These are phyloP conservation scores for Turritopsis dohrnii DNA, from an alignment of 30 jellyfish, hydroid and myxozoan species.

Conservation along the genomic window DNA sequence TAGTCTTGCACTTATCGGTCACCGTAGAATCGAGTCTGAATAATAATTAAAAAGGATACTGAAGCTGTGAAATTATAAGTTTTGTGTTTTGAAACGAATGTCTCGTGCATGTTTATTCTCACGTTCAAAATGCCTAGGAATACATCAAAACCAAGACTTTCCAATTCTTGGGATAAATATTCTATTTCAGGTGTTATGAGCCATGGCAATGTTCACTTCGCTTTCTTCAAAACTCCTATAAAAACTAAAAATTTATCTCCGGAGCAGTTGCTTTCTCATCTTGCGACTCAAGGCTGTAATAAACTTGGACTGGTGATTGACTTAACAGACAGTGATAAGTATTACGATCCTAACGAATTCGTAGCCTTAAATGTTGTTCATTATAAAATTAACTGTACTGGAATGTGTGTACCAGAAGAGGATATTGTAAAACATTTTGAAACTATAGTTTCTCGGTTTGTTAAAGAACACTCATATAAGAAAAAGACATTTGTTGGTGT, in stretches of 20 bases:
- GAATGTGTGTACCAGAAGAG: slow-evolving; percentile 8
- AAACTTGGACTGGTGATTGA: slow-evolving; percentile 20
- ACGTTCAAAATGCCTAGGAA: neutral
- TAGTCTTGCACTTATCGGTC: too few relatives aligned
- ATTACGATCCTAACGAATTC: slow-evolving; percentile 15
- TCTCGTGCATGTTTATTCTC: neutral
- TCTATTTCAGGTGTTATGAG: slow-evolving; percentile 2
- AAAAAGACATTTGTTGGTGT: slow-evolving; percentile 36
- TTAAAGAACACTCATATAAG: slow-evolving; percentile 11
- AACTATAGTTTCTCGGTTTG: slow-evolving; percentile 9
- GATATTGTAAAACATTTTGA: slow-evolving; percentile 2
- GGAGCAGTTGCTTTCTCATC: neutral
- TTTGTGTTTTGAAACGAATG: neutral
- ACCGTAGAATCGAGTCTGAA: too few relatives aligned
- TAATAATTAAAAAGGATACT: neutral
- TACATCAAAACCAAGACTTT: neutral
- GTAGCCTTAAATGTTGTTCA: slow-evolving; percentile 2
- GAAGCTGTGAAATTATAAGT: neutral
- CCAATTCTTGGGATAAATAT: slow-evolving; percentile 3
- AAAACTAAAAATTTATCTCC: neutral
- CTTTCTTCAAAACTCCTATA: slow-evolving; percentile 19
- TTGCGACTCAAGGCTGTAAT: neutral
- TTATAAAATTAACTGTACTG: slow-evolving; percentile 10
- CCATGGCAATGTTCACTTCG: neutral
- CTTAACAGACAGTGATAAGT: slow-evolving; percentile 16